Base-by-base conservation (phyloP, 2,113 vertebrate genomes). In the Oceanites oceanicus region DNA sequence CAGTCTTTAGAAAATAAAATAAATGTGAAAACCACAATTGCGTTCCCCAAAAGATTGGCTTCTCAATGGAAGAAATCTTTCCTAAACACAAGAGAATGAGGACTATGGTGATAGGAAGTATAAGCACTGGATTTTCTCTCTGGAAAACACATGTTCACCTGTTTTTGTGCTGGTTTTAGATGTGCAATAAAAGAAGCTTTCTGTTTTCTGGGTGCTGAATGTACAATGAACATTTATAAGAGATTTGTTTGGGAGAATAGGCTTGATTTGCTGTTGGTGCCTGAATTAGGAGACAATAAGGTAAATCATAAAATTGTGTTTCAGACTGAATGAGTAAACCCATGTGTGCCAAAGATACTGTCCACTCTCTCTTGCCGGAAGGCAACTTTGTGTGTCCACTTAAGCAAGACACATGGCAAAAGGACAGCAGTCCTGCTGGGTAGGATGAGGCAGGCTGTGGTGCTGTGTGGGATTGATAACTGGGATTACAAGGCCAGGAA, bases 1-100 rank as follows among this genome's bases (percentile, higher is more conserved):
- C 92, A 95, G 83, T 49, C 88, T 91, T 96, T 55, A 94, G 74
- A 94, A 96, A 96, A 92, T 63, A 83, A 93, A 88, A 74, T 72
- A 62, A 78, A 59, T 59, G 47, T 58, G 36, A 79, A 90, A 86
- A 32, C 36, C 34, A 38, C 59, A 83, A 34, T 30, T 13, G 26
- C 20, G 23, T 94, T 97, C 77, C 86, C 59, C 22, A 49, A 70
- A 88, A 95, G 61, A 38, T 7, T 74, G 53, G 7, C 32, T 92
- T 92, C 62, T 94, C 82, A 84, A 45, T 3, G 55, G 50, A 79
- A 56, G 7, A 68, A 68, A 90, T 45, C 27, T 65, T 95, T 92
- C 75, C 59, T 96, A 96, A 96, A 92, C 73, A 77, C 50, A 92
- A 76, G 50, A 96, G 61, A 88, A 67, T 42, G 73, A 90, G 76